Evolutionary conservation across 2,888 invertebrate genomes (phyloP).

Genomic region (Ernsta delagoae): DNA sequence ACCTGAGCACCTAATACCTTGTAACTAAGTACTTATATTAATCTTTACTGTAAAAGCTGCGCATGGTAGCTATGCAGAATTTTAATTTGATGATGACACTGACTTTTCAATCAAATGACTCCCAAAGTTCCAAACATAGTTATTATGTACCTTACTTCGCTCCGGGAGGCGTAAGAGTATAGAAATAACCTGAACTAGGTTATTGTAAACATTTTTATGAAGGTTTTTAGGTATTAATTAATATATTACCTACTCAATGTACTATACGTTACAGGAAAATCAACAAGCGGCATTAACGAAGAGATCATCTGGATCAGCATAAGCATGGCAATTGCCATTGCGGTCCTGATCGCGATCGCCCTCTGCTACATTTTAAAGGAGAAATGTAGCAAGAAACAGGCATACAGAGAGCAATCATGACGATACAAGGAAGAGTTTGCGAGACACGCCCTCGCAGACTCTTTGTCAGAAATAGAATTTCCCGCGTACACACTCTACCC

Average conservation of each 20-base stretch:
- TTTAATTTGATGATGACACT: too few species aligned
- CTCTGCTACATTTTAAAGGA: slow-evolving; percentile 92
- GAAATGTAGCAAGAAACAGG: slow-evolving; percentile 91
- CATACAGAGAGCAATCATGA: slow-evolving; percentile 90
- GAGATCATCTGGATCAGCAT: slow-evolving; percentile 96
- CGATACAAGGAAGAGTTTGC: slow-evolving; percentile 82
- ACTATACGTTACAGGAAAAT: slow-evolving; percentile 86
- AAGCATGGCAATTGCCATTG: slow-evolving; percentile 93
- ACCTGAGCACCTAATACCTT: too few species aligned
- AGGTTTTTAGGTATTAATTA: too few species aligned
- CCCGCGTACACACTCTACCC: slow-evolving; percentile 75
- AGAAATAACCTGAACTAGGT: too few species aligned
- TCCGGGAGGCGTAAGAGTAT: too few species aligned
- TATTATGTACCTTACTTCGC: too few species aligned
- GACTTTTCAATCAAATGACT: too few species aligned
- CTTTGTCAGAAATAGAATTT: slow-evolving; percentile 66
- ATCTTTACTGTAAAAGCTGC: too few species aligned
- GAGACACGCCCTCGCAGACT: slow-evolving; percentile 74
- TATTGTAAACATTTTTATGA: background rate
- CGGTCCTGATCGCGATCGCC: slow-evolving; percentile 91
- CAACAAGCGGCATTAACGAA: slow-evolving; percentile 93
- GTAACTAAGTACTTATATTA: too few species aligned
- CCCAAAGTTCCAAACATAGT: too few species aligned
- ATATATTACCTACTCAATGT: background rate
- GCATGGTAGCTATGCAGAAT: too few species aligned